These are phyloP conservation scores for Kryptolebias ocellatus DNA, from an alignment of 2,797 vertebrate genomes.

Conservation along the genomic window DNA sequence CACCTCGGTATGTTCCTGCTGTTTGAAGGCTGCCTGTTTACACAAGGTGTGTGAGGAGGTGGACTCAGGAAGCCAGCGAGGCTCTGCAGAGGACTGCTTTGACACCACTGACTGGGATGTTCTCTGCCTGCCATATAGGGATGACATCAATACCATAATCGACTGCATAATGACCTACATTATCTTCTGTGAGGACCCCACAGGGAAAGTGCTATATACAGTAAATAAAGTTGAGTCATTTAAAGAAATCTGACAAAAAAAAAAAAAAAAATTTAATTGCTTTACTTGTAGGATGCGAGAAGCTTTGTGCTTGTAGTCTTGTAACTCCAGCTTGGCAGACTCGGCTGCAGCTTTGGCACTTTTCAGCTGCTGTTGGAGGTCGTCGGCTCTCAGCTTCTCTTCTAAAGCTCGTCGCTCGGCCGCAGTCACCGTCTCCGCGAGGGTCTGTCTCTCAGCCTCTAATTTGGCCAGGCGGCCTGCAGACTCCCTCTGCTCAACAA, in stretches of 20 bases:
- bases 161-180: too few relatives aligned
- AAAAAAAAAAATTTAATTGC: too few relatives aligned
- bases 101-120: too few relatives aligned
- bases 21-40: too few relatives aligned
- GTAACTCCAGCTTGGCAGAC: conserved; percentile 88
- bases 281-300: conserved; percentile 93
- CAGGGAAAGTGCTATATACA: too few relatives aligned
- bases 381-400: conserved; percentile 87
- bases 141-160: too few relatives aligned
- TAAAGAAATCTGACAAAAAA: not conserved
- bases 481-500: conserved; percentile 85
- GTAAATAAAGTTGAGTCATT: not conserved
- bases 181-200: too few relatives aligned
- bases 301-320: conserved; percentile 97
- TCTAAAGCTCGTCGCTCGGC: conserved; percentile 88
- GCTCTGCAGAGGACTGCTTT: too few relatives aligned
- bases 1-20: too few relatives aligned
- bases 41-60: too few relatives aligned
- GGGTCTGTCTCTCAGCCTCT: conserved; percentile 89
- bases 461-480: conserved; percentile 85
- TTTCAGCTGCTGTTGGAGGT: conserved; percentile 91
- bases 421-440: conserved; percentile 88
- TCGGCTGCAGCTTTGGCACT: conserved; percentile 83
- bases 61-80: too few relatives aligned
- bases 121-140: too few relatives aligned